Base-by-base conservation (phyloP, 2,113 vertebrate species). In the Triplophysa tibetana region DNA sequence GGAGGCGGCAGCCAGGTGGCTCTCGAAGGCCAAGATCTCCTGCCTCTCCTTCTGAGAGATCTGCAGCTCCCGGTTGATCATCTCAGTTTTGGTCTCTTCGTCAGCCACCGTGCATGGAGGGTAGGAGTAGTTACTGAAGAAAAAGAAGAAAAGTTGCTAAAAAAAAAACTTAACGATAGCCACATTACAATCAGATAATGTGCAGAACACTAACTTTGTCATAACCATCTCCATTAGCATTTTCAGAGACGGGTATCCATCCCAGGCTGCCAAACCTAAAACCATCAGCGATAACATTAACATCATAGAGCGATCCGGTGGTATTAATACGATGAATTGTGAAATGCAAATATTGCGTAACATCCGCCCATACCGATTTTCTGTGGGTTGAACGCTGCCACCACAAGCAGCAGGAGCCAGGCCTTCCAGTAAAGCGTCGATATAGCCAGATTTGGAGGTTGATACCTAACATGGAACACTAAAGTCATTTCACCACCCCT, bases 181-280 rank as follows among this genome's bases (percentile, higher is more conserved):
- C 43, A 52, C 19, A 54, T 52, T 52, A 45, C 4, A 5, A 48
- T 14, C 54, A 1, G n/a, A 48, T 16, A 4, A 54, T 14, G 21
- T 2, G 26, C 8, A 54, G 19, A 77, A 54, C 45, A 38, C 91
- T 90, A 84, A 99, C 98, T 99, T 99, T 63, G 98, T 99, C 97
- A 99, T 99, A 76, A 96, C 98, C 97, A 99, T 99, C 87, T 99
- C 98, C 98, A 99, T 99, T 33, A 99, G 96, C 98, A 99, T 99
- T 91, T 98, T 99, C 11, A 99, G 88, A 0, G 96, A 97, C 1
- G 97, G 97, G 82, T 99, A 98, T 62, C 97, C 96, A 72, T 99
- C 97, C 98, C 98, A 99, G 0, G 98, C 97, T 43, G 96, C 94
- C 86, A 97, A 84, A 76, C 98, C 98, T 99, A 77, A 82, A 81